phyloP scores from a whole-genome alignment of 1,140 invertebrate species.

The Coptotermes formosanus region DNA sequence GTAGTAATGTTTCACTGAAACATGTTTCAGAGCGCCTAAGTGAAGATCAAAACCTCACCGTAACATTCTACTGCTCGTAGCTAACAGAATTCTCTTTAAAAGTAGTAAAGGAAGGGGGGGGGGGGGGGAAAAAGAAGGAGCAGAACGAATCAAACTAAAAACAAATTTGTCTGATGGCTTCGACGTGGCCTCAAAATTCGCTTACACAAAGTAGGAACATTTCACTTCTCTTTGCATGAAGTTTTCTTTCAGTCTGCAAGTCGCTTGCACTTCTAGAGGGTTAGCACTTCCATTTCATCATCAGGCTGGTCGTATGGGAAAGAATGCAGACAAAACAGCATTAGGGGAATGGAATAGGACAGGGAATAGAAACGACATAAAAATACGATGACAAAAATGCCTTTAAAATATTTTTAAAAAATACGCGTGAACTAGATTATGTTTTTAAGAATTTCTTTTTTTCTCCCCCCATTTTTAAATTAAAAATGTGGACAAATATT shows the following conservation, averaged over 20 bases:
- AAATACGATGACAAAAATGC: background rate
- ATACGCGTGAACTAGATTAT: too few relatives aligned
- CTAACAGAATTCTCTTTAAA: background rate
- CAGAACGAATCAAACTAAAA: conserved; percentile 1
- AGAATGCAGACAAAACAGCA: background rate
- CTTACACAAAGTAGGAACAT: background rate
- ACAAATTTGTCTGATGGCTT: conserved; percentile 29
- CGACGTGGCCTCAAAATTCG: conserved; percentile 23
- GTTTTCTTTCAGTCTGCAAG: background rate
- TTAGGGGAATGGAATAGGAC: background rate
- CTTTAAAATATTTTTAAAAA: background rate
- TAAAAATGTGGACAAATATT: too few relatives aligned
- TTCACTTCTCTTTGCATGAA: background rate
- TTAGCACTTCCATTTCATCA: conserved; percentile 26
- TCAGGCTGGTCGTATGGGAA: too few relatives aligned
- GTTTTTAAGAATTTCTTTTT: too few relatives aligned
- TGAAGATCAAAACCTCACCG: background rate
- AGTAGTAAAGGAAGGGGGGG: background rate
- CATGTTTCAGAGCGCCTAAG: background rate
- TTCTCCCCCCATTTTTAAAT: too few relatives aligned
- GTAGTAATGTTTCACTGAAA: background rate
- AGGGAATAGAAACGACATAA: background rate
- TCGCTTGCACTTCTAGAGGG: background rate
- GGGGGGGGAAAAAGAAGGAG: background rate
- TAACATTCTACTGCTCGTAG: background rate